These are phyloP conservation scores for Apotomis betuletana DNA, from an alignment of 2,888 invertebrate genomes.

Conservation along the genomic window DNA sequence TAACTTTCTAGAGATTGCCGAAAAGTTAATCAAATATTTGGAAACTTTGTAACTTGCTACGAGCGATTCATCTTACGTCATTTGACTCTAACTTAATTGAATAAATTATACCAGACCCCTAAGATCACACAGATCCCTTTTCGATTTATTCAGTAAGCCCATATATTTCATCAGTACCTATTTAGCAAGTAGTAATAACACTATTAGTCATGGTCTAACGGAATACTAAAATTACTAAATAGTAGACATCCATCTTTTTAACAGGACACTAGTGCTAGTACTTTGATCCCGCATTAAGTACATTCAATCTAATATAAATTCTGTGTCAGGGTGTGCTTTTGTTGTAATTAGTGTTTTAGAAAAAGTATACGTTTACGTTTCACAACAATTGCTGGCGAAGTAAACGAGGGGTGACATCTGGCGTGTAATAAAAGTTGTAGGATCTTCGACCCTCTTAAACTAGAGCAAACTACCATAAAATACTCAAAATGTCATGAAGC, in stretches of 20 bases:
- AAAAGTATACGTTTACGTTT: background rate
- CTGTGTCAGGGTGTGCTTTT: background rate
- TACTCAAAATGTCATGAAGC: constrained; percentile 24
- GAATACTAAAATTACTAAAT: constrained; percentile 22
- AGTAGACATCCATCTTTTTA: constrained; percentile 14
- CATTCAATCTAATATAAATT: constrained; percentile 24
- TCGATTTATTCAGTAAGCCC: background rate
- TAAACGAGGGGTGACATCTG: background rate
- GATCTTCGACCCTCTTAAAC: background rate
- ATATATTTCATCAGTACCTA: background rate
- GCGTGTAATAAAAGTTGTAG: background rate
- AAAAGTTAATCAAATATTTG: too few relatives aligned
- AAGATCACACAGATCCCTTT: background rate
- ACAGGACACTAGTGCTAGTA: constrained; percentile 1
- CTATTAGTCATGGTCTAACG: constrained; percentile 29
- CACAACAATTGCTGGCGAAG: background rate
- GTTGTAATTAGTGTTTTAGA: background rate
- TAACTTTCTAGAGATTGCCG: too few relatives aligned
- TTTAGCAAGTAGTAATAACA: constrained; percentile 5
- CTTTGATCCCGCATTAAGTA: constrained; percentile 34
- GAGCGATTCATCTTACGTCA: too few relatives aligned
- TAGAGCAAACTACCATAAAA: constrained; percentile 21
- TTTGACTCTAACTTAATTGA: background rate
- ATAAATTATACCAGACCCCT: background rate
- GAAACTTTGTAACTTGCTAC: too few relatives aligned